These are phyloP conservation scores for Oppia nitens DNA, from an alignment of 1,140 invertebrate species.

Conservation along the genomic window DNA sequence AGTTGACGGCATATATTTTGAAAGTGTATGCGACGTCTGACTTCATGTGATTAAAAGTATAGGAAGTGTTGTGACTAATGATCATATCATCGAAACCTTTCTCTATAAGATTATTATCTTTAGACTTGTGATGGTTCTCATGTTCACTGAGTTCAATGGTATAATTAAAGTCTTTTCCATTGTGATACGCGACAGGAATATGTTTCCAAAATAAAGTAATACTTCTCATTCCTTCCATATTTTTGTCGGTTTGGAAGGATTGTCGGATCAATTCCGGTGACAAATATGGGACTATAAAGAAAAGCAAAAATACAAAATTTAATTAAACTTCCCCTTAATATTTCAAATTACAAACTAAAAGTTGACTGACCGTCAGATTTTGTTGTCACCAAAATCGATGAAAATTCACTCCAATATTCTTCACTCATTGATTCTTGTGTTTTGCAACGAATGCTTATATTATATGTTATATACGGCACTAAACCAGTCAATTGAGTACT, in stretches of 20 bases:
- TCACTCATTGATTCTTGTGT: slow-evolving; percentile 4
- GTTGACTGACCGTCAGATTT: slow-evolving; percentile 14
- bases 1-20: slow-evolving; percentile 7
- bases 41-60: slow-evolving; percentile 9
- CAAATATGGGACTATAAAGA: not conserved
- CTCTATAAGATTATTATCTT: not conserved
- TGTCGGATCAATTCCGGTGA: slow-evolving; percentile 3
- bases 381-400: slow-evolving; percentile 7
- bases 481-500: slow-evolving; percentile 3
- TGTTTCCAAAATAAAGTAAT: slow-evolving; percentile 16
- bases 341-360: not conserved
- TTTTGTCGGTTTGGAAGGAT: slow-evolving; percentile 10
- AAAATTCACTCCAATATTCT: slow-evolving; percentile 14
- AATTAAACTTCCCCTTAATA: not conserved
- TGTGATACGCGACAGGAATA: slow-evolving; percentile 13
- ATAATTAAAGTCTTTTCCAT: slow-evolving; percentile 5
- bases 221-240: slow-evolving; percentile 2
- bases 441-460: slow-evolving; percentile 11
- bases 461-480: slow-evolving; percentile 9
- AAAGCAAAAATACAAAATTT: not conserved
- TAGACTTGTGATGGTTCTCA: not conserved
- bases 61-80: slow-evolving; percentile 3
- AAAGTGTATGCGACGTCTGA: slow-evolving; percentile 5
- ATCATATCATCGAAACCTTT: not conserved
- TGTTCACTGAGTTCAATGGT: slow-evolving; percentile 3